Evolutionary conservation across 2,888 invertebrate genomes (phyloP), one percentile per base, ranked within the genome.

Genomic region (Stenodera caucasica): DNA sequence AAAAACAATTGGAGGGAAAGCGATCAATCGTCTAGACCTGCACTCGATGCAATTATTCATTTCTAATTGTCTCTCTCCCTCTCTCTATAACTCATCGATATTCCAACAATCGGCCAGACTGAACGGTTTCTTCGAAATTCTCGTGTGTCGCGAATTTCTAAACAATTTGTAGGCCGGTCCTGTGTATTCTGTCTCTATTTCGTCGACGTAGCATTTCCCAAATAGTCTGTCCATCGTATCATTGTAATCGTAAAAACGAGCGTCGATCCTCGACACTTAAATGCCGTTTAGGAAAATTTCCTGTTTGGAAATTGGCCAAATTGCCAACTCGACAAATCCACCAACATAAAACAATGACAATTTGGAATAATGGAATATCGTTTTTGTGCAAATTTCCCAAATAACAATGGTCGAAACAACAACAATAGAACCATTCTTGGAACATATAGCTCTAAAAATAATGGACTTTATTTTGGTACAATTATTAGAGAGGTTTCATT

Each of bases 161-260:
- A 32, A 56, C 32, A 49, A 11, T 21, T 26, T n/a, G 9, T 29
- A 33, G 30, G 33, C 49, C 49, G 56, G 49, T 55, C 30, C 49
- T 45, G 51, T 26, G 14, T 53, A 57, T 58, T 64, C 61, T 66
- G 61, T 67, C 60, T 57, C 68, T 69, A 68, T 53, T 63, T 59
- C 55, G 61, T 75, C 73, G 76, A 75, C 72, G 73, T 75, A 76
- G 76, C 76, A 70, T 59, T 73, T 75, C 69, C 67, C 61, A 65
- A 69, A 71, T 66, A 73, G 61, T 55, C 65, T 71, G 74, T 45
- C 45, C 45, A 45, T 14, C 32, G 14, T 45, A 18, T 1, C 73
- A 72, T 70, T 72, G 74, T 76, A 75, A 76, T 72, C 76, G 75
- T 76, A 75, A 76, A 76, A 73, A 71, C 71, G 67, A 67, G 58